Base-by-base conservation (phyloP, 1,140 invertebrate species). In the Temnothorax curvispinosus region DNA sequence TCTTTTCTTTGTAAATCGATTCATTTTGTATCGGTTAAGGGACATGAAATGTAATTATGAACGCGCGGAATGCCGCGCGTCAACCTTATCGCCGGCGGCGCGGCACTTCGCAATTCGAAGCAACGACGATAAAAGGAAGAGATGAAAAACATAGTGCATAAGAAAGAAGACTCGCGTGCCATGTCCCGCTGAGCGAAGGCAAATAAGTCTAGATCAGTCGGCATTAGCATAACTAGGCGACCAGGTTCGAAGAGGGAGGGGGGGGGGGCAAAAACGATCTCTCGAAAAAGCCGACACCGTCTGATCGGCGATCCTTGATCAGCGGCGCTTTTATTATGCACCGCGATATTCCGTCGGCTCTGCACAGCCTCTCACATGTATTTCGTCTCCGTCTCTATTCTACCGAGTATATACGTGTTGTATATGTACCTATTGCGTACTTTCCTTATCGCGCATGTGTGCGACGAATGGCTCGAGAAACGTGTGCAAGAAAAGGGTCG, bases 201-300 rank as follows among this genome's bases (percentile, higher is more conserved):
- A 88, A 85, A 90, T 90, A 90, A 89, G 85, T 90, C 89, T 80
- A 56, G 67, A 65, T 86, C 69, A 38, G 54, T 54, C 11, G 27
- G 62, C 50, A 88, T 92, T 88, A 92, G 91, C 88, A 92, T 92
- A 92, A 92, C 91, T 92, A 88, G 91, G 91, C 86, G 65, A 92
- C 80, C 88, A 60, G 82, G 81, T 91, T 81, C 27, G 54, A 76
- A 41, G 72, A 21, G 27, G 27, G 27, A 0, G 1, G 27, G 27
- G 1, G 27, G 27, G 27, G 27, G 32, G 21, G 18, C 72, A 91
- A 90, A 80, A 92, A 85, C 75, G 72, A 27, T 18, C 13, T 27
- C 72, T 81, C 65, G 88, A 88, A 91, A 87, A 92, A 92, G 81
- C 87, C 35, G 77, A 89, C 80, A 77, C 86, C 62, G 38, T 56